These are phyloP conservation scores for Pogonomyrmex californicus DNA, from an alignment of 1,140 invertebrate genomes.

Conservation along the genomic window DNA sequence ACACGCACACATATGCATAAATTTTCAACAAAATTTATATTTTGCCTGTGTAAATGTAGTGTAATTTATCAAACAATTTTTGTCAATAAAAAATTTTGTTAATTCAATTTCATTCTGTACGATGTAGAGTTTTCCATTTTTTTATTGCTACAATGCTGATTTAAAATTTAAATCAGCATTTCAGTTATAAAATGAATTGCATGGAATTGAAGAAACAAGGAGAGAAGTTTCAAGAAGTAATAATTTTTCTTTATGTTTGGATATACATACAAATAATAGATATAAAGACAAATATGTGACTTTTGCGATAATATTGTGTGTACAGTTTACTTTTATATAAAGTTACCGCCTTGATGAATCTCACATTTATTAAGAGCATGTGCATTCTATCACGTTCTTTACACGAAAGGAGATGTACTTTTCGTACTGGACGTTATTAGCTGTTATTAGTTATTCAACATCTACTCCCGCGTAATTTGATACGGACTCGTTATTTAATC, in stretches of 20 bases:
- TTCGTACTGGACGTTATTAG: neutral
- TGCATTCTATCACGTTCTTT: neutral
- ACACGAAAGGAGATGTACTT: neutral
- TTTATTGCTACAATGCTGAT: neutral
- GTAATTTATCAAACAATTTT: neutral
- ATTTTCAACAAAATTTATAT: conserved; percentile 3
- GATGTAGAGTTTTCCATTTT: neutral
- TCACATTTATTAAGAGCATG: neutral
- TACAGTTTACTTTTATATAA: conserved; percentile 7
- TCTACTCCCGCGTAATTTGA: conserved; percentile 32
- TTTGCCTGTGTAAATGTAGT: neutral
- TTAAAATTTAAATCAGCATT: neutral
- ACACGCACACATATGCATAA: no score
- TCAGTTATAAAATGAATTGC: conserved; percentile 10
- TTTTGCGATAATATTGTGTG: conserved; percentile 24
- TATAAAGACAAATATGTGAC: conserved; percentile 5
- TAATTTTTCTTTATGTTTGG: neutral
- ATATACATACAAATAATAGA: neutral
- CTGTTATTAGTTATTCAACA: conserved; percentile 19
- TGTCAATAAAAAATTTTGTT: conserved; percentile 18
- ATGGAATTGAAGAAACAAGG: neutral
- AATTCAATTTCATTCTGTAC: neutral
- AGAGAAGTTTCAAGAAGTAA: neutral
- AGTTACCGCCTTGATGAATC: neutral
- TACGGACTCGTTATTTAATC: conserved; percentile 22